Conservation (phyloP, 2,888 invertebrate species). For the Phaedon cochleariae region DNA sequence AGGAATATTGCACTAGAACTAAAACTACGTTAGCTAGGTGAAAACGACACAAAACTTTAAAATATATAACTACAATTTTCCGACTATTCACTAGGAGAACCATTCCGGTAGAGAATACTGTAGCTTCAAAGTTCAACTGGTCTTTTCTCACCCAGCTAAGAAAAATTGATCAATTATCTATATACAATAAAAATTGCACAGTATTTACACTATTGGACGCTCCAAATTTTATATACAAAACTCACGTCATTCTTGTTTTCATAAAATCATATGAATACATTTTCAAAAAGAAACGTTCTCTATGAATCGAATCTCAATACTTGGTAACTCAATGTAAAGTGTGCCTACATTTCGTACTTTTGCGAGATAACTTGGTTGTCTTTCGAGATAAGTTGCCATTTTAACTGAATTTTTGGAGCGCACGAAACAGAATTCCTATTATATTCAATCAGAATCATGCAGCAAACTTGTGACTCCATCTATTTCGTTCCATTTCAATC, state of each 20-base stretch:
- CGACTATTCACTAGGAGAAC: background rate
- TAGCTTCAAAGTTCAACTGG: background rate
- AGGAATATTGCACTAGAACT: constrained; percentile 38
- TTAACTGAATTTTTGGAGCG: no score
- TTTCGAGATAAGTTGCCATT: no score
- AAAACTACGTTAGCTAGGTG: constrained; percentile 12
- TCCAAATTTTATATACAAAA: constrained; percentile 35
- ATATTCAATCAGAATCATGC: no score
- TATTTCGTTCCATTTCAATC: no score
- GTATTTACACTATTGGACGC: constrained; percentile 39
- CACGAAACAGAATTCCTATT: no score
- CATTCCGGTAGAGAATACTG: constrained; percentile 9
- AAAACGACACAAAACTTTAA: background rate
- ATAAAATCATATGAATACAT: background rate
- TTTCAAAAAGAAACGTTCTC: no score
- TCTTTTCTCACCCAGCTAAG: background rate
- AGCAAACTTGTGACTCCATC: no score
- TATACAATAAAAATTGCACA: constrained; percentile 32
- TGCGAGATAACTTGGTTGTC: no score
- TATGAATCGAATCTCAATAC: no score
- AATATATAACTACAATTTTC: background rate
- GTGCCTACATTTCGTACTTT: no score
- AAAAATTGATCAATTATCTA: constrained; percentile 2
- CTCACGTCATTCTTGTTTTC: constrained; percentile 21
- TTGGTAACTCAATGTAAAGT: no score